Percentiles rank a stretch among this genome's conserved stretches.
phyloP scores from a whole-genome alignment of 2,888 invertebrate genomes.

The Atethmia centrago region DNA sequence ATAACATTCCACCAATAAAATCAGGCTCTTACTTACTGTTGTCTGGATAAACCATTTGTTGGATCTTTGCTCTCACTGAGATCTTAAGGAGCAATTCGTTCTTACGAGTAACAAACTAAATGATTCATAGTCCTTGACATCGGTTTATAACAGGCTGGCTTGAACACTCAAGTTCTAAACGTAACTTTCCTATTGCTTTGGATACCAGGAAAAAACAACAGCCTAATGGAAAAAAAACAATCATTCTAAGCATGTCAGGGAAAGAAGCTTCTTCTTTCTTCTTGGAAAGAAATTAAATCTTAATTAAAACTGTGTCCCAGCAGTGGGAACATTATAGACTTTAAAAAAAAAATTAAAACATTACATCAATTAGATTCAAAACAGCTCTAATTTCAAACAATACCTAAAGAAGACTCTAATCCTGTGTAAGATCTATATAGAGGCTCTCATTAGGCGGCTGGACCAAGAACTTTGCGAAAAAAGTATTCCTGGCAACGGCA shows the following conservation, averaged over 20 bases:
- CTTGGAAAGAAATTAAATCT: background rate
- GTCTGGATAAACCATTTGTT: slow-evolving; percentile 33
- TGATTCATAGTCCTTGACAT: slow-evolving; percentile 19
- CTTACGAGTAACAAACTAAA: background rate
- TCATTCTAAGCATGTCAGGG: background rate
- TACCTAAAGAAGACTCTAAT: background rate
- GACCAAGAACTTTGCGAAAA: background rate
- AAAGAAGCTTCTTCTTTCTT: background rate
- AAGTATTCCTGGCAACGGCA: background rate
- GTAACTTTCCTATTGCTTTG: background rate
- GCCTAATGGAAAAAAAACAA: background rate
- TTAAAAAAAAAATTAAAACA: no score
- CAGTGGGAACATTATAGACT: no score
- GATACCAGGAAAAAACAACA: background rate
- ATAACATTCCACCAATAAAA: background rate
- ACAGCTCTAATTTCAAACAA: background rate
- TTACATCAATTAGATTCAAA: background rate
- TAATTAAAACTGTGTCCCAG: no score
- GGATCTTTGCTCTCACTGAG: slow-evolving; percentile 1
- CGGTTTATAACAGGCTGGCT: background rate
- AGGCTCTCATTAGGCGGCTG: background rate
- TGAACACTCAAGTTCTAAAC: slow-evolving; percentile 7
- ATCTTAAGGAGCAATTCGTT: slow-evolving; percentile 6
- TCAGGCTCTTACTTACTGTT: slow-evolving; percentile 15
- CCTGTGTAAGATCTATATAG: background rate